Percentiles rank a stretch among this genome's conserved stretches.
phyloP scores from a whole-genome alignment of 2,797 vertebrate genomes.

The Hipposideros larvatus region DNA sequence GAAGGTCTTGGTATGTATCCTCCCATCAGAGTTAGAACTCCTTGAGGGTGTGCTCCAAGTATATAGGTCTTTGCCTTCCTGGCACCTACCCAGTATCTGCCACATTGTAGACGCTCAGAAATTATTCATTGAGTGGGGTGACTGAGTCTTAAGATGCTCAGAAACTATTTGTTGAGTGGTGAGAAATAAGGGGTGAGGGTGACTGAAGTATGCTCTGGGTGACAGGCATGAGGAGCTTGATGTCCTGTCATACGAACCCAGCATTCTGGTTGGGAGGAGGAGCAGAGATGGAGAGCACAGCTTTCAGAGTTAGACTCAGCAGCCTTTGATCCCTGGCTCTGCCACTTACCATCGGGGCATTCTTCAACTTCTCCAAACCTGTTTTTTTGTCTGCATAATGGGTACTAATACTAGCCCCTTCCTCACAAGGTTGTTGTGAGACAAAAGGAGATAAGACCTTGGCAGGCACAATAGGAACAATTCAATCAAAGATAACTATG shows the following conservation, averaged over 20 bases:
- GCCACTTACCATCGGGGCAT: not conserved
- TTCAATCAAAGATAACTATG: not conserved
- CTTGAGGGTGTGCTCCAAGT: not conserved
- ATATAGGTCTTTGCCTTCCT: not conserved
- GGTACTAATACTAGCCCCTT: not conserved
- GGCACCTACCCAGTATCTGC: not conserved
- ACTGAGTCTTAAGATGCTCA: not conserved
- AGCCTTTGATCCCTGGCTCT: not conserved
- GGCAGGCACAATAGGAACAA: not conserved
- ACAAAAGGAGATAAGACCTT: not conserved
- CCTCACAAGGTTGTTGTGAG: not conserved
- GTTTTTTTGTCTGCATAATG: not conserved
- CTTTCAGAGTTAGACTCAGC: not conserved
- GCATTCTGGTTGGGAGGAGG: too few relatives aligned
- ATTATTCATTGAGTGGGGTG: not conserved
- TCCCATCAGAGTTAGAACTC: not conserved
- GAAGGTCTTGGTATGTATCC: not conserved
- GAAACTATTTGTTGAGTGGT: not conserved
- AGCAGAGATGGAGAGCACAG: not conserved
- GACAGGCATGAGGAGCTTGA: not conserved
- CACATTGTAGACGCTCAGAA: not conserved
- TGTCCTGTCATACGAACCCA: fast-evolving
- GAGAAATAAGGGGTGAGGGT: not conserved
- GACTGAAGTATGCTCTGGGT: not conserved
- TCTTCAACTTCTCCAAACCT: not conserved